Percentiles rank a stretch among this genome's conserved stretches.
Evolutionary conservation across 2,113 vertebrate genomes (phyloP).

Genomic region (Hypomesus transpacificus): DNA sequence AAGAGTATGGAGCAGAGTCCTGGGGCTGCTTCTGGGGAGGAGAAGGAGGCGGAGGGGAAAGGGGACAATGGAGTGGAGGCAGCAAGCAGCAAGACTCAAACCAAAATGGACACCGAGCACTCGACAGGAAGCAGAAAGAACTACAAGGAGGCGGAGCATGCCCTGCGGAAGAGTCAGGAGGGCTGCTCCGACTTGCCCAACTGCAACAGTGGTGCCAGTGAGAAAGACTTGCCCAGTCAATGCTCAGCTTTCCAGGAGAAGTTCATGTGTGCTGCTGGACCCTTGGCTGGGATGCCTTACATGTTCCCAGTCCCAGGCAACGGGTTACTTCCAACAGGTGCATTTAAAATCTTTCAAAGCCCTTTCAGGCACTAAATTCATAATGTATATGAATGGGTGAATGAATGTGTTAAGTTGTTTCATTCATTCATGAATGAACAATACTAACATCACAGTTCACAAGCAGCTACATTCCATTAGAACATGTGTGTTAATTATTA

Average conservation of each 20-base stretch:
- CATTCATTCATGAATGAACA: too few species aligned
- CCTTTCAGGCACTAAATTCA: background rate
- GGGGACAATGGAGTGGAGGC: conserved; percentile 73
- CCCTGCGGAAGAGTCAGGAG: conserved; percentile 70
- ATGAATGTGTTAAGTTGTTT: too few species aligned
- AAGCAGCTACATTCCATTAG: background rate
- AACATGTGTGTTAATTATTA: background rate
- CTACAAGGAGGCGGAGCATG: conserved; percentile 71
- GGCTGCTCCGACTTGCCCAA: conserved; percentile 64
- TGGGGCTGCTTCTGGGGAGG: conserved; percentile 68
- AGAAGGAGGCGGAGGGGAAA: conserved; percentile 76
- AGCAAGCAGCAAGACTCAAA: conserved; percentile 65
- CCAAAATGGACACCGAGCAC: conserved; percentile 71
- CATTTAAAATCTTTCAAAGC: conserved; percentile 4
- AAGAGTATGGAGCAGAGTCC: conserved; percentile 69
- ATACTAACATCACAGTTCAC: too few species aligned
- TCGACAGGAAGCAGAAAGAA: conserved; percentile 56
- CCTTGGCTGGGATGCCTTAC: conserved; percentile 74
- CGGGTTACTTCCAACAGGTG: conserved; percentile 68
- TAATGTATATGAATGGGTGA: too few species aligned
- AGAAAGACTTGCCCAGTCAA: conserved; percentile 73
- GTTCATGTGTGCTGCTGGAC: conserved; percentile 69
- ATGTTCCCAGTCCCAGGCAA: conserved; percentile 73
- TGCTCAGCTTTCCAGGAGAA: conserved; percentile 79
- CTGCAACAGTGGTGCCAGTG: conserved; percentile 53